Conservation (phyloP, 2,888 invertebrate genomes). For the Idaea dimidiata region DNA sequence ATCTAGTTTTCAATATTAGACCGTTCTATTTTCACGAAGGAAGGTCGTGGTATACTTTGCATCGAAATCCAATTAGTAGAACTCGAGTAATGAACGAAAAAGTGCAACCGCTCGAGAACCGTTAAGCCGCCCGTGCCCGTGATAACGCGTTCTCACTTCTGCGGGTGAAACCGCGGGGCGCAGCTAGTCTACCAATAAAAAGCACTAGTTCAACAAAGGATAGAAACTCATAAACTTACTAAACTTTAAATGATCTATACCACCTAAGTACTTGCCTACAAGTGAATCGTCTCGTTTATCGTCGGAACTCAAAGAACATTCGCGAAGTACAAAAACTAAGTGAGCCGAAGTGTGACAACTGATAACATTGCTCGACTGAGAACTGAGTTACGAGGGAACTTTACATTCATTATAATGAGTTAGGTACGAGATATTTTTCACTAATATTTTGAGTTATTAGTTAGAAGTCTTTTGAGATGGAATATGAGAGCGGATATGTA, state of each 20-base stretch:
- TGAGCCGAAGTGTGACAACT: slow-evolving; percentile 1
- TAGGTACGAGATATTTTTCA: not conserved
- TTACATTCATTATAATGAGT: not conserved
- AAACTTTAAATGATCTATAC: not conserved
- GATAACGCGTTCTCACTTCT: no score
- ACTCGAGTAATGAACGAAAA: no score
- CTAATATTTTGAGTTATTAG: not conserved
- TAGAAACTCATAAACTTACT: not conserved
- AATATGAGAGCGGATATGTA: no score
- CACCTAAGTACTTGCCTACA: not conserved
- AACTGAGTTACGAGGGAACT: not conserved
- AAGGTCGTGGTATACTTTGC: no score
- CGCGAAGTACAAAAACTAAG: not conserved
- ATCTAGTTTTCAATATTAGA: no score
- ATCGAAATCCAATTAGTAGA: no score
- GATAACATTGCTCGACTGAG: not conserved
- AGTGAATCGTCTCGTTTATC: not conserved
- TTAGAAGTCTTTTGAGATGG: not conserved
- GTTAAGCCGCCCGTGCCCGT: no score
- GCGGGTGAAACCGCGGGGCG: no score
- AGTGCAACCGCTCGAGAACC: no score
- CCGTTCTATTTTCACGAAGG: no score
- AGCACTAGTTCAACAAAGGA: not conserved
- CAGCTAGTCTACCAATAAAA: no score
- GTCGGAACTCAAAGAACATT: not conserved